Conservation (phyloP, 2,797 vertebrate species). For the Loriculus beryllinus region DNA sequence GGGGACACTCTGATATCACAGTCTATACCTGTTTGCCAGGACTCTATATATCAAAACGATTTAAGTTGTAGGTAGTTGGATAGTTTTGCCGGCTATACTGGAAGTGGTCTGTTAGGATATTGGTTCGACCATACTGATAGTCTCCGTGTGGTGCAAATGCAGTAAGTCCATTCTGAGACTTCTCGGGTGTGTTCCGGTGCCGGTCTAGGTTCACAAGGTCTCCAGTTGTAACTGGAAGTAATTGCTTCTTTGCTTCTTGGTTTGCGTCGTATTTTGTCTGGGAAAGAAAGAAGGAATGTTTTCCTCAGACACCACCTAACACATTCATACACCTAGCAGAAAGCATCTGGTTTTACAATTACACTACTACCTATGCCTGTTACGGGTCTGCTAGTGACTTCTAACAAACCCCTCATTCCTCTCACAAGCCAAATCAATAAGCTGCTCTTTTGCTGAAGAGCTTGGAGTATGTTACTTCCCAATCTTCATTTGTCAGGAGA, state of each 20-base stretch:
- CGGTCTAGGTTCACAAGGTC: slow-evolving; percentile 82
- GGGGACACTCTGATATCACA: slow-evolving; percentile 10
- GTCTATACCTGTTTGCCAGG: slow-evolving; percentile 8
- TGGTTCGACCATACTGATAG: slow-evolving; percentile 82
- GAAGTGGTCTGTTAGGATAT: slow-evolving; percentile 87
- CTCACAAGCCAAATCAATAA: neutral
- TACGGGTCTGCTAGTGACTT: neutral
- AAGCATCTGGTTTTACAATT: neutral
- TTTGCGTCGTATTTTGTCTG: slow-evolving; percentile 94
- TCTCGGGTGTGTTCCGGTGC: slow-evolving; percentile 70
- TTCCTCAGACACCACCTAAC: neutral
- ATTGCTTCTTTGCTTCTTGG: slow-evolving; percentile 86
- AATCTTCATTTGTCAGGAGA: neutral
- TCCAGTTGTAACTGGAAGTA: slow-evolving; percentile 83
- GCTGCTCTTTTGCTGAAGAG: neutral
- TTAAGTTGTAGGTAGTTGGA: slow-evolving; percentile 77
- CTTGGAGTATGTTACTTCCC: neutral
- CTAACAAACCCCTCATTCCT: neutral
- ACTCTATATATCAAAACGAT: slow-evolving; percentile 88
- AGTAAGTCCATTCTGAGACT: slow-evolving; percentile 84
- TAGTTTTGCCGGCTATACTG: slow-evolving; percentile 88
- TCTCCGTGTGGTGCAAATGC: slow-evolving; percentile 80
- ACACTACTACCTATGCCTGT: neutral
- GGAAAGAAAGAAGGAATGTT: neutral
- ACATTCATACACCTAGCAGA: neutral